phyloP scores from a whole-genome alignment of 2,797 vertebrate species.

The Sardinella longiceps region DNA sequence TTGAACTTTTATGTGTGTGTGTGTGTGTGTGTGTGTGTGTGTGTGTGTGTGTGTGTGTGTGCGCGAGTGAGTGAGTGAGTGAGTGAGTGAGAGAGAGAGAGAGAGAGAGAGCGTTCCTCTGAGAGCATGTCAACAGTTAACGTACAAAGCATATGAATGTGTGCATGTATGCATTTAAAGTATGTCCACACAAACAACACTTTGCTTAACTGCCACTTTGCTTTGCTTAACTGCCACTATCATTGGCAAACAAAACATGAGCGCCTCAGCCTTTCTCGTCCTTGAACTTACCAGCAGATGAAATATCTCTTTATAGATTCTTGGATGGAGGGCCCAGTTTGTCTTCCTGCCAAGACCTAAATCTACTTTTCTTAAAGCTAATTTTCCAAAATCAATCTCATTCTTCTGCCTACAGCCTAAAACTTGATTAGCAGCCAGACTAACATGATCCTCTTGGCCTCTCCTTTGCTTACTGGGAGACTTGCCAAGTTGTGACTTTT shows the following conservation, averaged over 20 bases:
- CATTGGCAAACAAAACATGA: neutral
- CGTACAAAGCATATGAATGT: neutral
- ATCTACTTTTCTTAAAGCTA: neutral
- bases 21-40: neutral
- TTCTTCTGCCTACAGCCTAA: neutral
- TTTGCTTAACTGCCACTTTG: no score
- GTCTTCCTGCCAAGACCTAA: conserved; percentile 6
- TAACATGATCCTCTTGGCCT: neutral
- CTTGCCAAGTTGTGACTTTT: neutral
- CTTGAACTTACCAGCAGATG: neutral
- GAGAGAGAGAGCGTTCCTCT: neutral
- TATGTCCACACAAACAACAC: neutral
- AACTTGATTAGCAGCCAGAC: neutral
- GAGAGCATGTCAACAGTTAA: neutral
- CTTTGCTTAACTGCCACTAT: neutral
- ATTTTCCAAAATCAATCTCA: neutral
- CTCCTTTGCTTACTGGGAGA: neutral
- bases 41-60: neutral
- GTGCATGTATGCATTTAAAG: neutral
- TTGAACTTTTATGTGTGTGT: neutral
- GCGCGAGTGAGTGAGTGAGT: no score
- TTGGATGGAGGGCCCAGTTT: neutral
- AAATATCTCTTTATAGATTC: neutral
- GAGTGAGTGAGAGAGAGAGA: no score
- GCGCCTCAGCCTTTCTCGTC: neutral